Conservation (phyloP, 2,888 invertebrate genomes). For the Timema cristinae region DNA sequence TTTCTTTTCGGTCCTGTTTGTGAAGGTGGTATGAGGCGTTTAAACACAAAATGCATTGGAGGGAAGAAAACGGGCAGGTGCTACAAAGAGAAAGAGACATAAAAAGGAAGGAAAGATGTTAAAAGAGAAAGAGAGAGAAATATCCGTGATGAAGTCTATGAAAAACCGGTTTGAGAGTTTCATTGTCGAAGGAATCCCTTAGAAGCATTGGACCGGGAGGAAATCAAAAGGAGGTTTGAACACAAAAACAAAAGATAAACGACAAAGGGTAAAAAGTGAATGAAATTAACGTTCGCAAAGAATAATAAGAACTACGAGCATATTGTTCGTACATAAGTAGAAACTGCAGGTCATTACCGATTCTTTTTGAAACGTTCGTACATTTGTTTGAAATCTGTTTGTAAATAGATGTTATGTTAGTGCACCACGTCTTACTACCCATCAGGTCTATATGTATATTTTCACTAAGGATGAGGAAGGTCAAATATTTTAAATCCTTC, state of each 20-base stretch:
- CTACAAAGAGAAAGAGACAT: background rate
- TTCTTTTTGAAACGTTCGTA: no score
- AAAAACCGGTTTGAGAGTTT: conserved; percentile 8
- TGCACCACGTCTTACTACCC: no score
- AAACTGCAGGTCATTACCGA: no score
- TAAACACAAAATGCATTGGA: conserved; percentile 5
- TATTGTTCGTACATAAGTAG: no score
- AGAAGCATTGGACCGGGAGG: background rate
- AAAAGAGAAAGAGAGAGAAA: background rate
- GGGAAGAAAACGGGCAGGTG: background rate
- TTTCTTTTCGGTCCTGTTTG: conserved; percentile 6
- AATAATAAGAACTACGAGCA: no score
- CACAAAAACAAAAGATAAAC: background rate
- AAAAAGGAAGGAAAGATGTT: background rate
- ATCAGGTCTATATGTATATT: no score
- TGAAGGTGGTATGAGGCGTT: conserved; percentile 4
- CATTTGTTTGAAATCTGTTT: no score
- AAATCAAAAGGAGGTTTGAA: no score
- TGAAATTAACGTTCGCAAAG: no score
- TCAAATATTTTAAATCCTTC: no score
- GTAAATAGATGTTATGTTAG: no score
- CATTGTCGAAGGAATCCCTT: background rate
- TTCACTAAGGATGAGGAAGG: no score
- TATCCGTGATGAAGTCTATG: background rate
- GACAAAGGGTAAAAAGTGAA: background rate